These are phyloP conservation scores for Imbricaverruca yamaguchii DNA, from an alignment of 2,888 invertebrate species.

Conservation along the genomic window DNA sequence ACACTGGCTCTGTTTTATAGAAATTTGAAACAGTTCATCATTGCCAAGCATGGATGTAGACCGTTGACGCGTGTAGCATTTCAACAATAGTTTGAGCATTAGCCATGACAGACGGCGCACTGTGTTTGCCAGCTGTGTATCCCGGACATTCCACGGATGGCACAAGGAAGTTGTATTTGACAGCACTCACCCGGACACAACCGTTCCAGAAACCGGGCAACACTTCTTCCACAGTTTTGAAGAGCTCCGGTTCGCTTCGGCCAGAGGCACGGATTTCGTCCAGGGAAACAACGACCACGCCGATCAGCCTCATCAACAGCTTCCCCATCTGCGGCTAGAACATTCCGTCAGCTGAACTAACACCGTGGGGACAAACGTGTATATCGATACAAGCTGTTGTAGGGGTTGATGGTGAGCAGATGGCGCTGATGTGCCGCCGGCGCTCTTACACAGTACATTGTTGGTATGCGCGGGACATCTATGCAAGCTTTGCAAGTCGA, in stretches of 20 bases:
- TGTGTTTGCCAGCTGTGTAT: neutral
- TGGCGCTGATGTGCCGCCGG: neutral
- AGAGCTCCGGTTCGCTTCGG: neutral
- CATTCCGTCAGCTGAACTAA: neutral
- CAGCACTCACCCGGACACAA: neutral
- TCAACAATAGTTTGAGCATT: neutral
- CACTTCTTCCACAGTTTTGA: neutral
- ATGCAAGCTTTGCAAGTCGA: neutral
- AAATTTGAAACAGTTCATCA: neutral
- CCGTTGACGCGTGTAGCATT: neutral
- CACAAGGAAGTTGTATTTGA: neutral
- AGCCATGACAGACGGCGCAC: neutral
- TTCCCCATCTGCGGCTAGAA: neutral
- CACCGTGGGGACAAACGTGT: neutral
- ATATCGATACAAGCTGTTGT: neutral
- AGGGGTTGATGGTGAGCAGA: neutral
- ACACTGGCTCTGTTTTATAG: too few relatives aligned
- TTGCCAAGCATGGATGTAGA: neutral
- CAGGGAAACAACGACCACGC: neutral
- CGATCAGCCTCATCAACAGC: neutral
- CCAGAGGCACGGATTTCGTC: neutral
- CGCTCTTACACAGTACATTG: neutral
- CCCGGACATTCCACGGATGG: neutral
- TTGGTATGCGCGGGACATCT: neutral
- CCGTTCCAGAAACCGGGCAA: neutral